A percentile compares a stretch with the other conserved stretches of the same genome.
Evolutionary conservation across 2,113 vertebrate genomes (phyloP).

Genomic region (Dipodomys ordii): DNA sequence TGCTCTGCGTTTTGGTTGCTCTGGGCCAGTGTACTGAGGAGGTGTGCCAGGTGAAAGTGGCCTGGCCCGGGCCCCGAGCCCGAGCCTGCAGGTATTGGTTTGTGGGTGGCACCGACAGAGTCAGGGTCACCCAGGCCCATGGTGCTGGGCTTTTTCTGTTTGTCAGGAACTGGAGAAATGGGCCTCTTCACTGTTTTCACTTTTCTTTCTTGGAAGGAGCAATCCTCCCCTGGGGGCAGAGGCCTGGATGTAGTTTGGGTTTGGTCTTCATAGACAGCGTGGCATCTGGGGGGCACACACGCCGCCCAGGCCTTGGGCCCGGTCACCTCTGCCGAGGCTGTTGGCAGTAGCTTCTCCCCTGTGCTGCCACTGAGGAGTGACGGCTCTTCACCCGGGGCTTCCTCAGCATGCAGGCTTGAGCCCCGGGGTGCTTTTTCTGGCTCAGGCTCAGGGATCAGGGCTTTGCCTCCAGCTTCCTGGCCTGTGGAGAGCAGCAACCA

Average conservation of each 20-base stretch:
- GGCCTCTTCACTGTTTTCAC: slow-evolving; percentile 39
- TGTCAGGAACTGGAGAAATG: not conserved
- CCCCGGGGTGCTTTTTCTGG: not conserved
- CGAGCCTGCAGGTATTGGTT: slow-evolving; percentile 83
- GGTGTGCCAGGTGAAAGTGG: slow-evolving; percentile 62
- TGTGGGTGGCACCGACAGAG: slow-evolving; percentile 78
- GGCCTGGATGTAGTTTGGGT: not conserved
- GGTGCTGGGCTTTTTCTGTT: not conserved
- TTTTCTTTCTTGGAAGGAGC: not conserved
- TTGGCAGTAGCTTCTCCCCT: not conserved
- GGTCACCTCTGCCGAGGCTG: rapidly evolving
- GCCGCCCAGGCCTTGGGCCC: rapidly evolving
- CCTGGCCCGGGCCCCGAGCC: not conserved
- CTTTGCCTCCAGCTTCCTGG: not conserved
- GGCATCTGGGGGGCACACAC: not conserved
- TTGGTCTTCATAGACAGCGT: not conserved
- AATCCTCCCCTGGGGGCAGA: not conserved
- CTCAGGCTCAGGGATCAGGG: not conserved
- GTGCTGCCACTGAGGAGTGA: rapidly evolving
- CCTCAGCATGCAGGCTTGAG: not conserved
- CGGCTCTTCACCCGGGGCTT: not conserved
- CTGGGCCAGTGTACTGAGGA: slow-evolving; percentile 73
- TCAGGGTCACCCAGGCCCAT: not conserved
- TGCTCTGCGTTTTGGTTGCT: slow-evolving; percentile 72
- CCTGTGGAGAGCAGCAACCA: slow-evolving; percentile 43